Conservation (phyloP, 2,113 vertebrate genomes). For the Corynorhinus townsendii region DNA sequence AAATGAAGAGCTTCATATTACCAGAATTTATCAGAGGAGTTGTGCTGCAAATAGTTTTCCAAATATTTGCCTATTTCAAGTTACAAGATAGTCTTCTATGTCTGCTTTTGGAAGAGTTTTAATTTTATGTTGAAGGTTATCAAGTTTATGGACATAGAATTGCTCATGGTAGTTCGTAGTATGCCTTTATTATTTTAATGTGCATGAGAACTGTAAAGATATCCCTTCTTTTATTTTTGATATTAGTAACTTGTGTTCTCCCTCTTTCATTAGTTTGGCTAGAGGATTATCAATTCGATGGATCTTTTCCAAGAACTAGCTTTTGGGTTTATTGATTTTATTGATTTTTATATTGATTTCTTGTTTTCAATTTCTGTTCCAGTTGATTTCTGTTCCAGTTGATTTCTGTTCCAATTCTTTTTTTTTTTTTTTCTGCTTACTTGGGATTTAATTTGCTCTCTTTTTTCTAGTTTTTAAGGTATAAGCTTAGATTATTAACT, state of each 20-base stretch:
- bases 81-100: neutral
- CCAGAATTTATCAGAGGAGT: neutral
- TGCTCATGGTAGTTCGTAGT: neutral
- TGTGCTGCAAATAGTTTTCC: neutral
- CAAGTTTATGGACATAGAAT: neutral
- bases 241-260: neutral
- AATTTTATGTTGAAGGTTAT: neutral
- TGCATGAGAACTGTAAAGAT: neutral
- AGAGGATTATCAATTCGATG: neutral
- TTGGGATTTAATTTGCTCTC: neutral
- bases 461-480: neutral
- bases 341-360: neutral
- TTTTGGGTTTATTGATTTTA: neutral
- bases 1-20: neutral
- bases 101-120: neutral
- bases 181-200: neutral
- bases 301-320: neutral
- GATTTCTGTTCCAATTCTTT: neutral
- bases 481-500: neutral
- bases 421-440: neutral
- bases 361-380: neutral
- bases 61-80: neutral
- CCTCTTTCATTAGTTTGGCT: neutral
- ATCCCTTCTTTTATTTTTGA: neutral
- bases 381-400: neutral